Base-by-base conservation (phyloP, 2,888 invertebrate species). In the Drosophila acutilabella region DNA sequence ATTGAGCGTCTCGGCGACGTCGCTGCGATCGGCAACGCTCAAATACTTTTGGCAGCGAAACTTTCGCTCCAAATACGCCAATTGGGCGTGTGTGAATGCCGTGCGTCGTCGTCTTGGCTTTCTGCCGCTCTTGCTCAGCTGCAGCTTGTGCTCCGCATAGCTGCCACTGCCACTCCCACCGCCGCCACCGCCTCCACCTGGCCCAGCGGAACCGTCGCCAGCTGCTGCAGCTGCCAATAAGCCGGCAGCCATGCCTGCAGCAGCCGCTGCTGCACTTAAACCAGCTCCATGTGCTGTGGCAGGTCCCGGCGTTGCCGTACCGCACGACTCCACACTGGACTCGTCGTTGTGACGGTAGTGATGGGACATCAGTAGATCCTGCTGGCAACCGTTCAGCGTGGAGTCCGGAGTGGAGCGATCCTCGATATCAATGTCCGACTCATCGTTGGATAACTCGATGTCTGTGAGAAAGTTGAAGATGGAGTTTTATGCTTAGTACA, bases 1-100 rank as follows among this genome's bases (percentile, higher is more conserved):
- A 88, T 96, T 97, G 23, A 98, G 93, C 0, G 97, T 96, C 88
- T 98, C 97, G 0, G 98, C 98, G 0, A 98, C 98, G 91, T 98
- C 97, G 62, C 97, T 97, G 41, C 98, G 94, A 91, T 98, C 98
- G 0, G 98, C 97, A 7, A 98, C 98, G 70, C 97, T 97, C 69
- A 98, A 93, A 93, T 98, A 98, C 93, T 98, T 98, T 93, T 98
- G 98, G 86, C 97, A 97, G 8, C 98, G 91, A 92, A 98, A 98
- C 93, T 98, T 97, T 81, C 98, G 93, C 93, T 98, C 98, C 79
- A 98, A 93, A 92, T 97, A 98, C 0, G 97, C 97, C 57, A 98
- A 93, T 92, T 98, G 98, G 0, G 98, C 97, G 91, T 98, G 98
- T 1, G 98, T 98, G 93, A 98, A 98, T 0, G 98, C 98, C 0